Evolutionary conservation across 1,140 invertebrate genomes (phyloP).

Genomic region (Drosophila melanica): DNA sequence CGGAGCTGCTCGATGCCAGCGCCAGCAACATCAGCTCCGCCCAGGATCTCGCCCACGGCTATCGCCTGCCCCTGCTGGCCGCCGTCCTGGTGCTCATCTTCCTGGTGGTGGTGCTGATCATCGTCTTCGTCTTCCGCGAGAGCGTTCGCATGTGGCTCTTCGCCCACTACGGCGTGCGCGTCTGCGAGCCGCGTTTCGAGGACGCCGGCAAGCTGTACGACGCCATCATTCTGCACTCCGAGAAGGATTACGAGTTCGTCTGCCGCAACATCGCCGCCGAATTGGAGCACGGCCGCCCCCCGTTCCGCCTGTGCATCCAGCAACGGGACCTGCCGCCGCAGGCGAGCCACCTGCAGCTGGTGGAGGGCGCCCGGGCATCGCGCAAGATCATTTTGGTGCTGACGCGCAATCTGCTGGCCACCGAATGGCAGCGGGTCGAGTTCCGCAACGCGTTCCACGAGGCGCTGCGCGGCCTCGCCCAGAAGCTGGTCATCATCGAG

Average conservation of each 20-base stretch:
- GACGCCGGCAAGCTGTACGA: conserved; percentile 95
- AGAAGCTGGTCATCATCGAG: conserved; percentile 94
- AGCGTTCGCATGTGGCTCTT: conserved; percentile 95
- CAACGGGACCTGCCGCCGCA: conserved; percentile 91
- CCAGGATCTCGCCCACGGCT: conserved; percentile 88
- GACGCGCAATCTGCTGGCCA: conserved; percentile 93
- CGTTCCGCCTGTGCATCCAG: conserved; percentile 94
- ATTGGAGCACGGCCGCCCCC: conserved; percentile 89
- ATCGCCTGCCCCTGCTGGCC: conserved; percentile 90
- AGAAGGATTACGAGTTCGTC: conserved; percentile 96
- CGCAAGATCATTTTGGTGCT: conserved; percentile 91
- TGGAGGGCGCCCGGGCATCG: conserved; percentile 94
- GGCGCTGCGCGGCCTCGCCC: conserved; percentile 91
- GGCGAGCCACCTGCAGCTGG: conserved; percentile 89
- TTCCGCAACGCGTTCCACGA: conserved; percentile 94
- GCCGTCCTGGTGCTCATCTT: conserved; percentile 90
- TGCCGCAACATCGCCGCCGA: conserved; percentile 92
- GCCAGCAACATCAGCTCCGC: conserved; percentile 90
- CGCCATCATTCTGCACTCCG: conserved; percentile 96
- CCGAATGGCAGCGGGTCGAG: conserved; percentile 93
- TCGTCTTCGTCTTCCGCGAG: conserved; percentile 93
- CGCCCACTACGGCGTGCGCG: conserved; percentile 93
- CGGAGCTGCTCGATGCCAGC: conserved; percentile 86
- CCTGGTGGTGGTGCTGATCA: conserved; percentile 89
- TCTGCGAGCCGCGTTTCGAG: conserved; percentile 87